Percentiles rank a stretch among this genome's conserved stretches.
Conservation (phyloP, 37 sponge, comb jelly and placozoan genomes). For the Theonella swinhoei region DNA sequence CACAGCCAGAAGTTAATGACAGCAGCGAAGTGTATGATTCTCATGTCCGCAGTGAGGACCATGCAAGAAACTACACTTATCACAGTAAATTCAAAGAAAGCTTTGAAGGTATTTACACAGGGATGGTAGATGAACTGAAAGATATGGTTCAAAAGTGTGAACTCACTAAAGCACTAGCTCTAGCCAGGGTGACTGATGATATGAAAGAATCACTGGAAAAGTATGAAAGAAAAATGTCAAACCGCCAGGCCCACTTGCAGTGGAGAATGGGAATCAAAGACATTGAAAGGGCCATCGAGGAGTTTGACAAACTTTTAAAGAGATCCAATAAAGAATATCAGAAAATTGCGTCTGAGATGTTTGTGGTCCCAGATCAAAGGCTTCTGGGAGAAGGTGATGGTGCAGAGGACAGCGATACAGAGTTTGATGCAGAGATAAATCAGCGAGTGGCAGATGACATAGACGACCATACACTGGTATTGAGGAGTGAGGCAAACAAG, state of each 20-base stretch:
- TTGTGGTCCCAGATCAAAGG: neutral
- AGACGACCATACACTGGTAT: neutral
- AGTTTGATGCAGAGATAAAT: neutral
- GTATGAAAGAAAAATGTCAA: neutral
- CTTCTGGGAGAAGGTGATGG: neutral
- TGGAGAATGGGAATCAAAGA: slow-evolving; percentile 8
- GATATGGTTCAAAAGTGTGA: neutral
- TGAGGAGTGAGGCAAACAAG: neutral
- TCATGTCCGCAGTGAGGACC: neutral
- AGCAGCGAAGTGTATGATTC: neutral
- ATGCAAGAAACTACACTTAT: neutral
- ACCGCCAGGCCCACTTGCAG: neutral
- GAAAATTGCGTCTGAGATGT: neutral
- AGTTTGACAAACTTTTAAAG: neutral
- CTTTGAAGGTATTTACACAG: neutral
- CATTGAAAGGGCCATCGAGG: neutral
- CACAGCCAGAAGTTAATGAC: too few species aligned
- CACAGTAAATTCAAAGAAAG: neutral
- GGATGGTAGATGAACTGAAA: neutral
- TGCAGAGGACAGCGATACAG: neutral
- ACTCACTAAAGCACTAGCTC: neutral
- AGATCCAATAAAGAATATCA: neutral
- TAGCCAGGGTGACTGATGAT: neutral
- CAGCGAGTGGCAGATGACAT: neutral
- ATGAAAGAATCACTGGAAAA: slow-evolving; percentile 10